A percentile compares a stretch with the other conserved stretches of the same genome.
Evolutionary conservation across 2,113 vertebrate genomes (phyloP).

Genomic region (Rallus limicola): DNA sequence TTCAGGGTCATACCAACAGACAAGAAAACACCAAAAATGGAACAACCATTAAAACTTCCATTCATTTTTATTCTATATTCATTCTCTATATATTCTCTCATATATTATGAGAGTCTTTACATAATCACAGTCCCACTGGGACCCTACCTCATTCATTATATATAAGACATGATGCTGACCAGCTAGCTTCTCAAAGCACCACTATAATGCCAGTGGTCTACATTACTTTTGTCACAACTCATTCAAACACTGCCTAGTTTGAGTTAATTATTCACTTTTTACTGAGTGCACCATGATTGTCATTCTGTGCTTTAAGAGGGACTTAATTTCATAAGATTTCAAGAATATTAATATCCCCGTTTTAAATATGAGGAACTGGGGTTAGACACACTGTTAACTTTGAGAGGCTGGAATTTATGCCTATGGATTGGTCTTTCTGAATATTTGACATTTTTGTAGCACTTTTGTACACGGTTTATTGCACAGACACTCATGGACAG

Average conservation of each 20-base stretch:
- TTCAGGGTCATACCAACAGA: not conserved
- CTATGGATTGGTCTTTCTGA: not conserved
- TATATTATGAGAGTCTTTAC: not conserved
- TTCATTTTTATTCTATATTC: not conserved
- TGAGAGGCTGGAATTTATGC: not conserved
- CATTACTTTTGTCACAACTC: not conserved
- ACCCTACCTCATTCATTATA: not conserved
- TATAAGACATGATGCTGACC: fast-evolving
- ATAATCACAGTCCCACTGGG: not conserved
- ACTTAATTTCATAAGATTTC: not conserved
- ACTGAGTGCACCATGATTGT: not conserved
- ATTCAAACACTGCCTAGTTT: not conserved
- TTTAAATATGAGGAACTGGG: not conserved
- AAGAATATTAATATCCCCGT: not conserved
- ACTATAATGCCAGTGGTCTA: not conserved
- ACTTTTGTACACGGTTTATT: not conserved
- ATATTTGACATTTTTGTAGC: not conserved
- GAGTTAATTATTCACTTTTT: not conserved
- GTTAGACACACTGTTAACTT: not conserved
- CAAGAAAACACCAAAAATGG: not conserved
- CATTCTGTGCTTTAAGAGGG: not conserved
- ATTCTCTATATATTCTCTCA: no score
- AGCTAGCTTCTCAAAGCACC: not conserved
- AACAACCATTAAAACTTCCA: not conserved
- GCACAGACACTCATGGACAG: not conserved